Percentiles rank a stretch among this genome's conserved stretches.
These are phyloP conservation scores for Mola mola DNA, from an alignment of 2,113 vertebrate genomes.

Conservation along the genomic window DNA sequence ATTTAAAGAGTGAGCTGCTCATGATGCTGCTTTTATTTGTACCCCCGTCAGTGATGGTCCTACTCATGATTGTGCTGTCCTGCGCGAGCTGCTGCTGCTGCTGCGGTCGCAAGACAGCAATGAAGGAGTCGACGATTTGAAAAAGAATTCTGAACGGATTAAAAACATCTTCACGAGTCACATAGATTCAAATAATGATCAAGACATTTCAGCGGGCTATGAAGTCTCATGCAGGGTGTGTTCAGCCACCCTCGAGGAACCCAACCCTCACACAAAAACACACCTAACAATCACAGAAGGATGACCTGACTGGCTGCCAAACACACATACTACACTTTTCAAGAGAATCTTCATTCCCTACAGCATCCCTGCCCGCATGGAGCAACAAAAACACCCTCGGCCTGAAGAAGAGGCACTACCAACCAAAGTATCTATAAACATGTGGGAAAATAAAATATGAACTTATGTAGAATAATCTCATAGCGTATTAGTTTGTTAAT, in stretches of 20 bases:
- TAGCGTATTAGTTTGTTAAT: conserved; percentile 4
- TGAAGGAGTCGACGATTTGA: conserved; percentile 42
- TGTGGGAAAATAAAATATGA: too few species aligned
- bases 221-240: not conserved
- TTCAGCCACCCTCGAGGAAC: not conserved
- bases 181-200: not conserved
- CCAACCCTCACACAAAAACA: conserved; percentile 31
- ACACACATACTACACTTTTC: conserved; percentile 29
- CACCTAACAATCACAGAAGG: conserved; percentile 22
- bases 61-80: conserved; percentile 51
- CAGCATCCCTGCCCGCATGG: conserved; percentile 17
- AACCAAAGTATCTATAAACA: not conserved
- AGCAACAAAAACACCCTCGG: conserved; percentile 16
- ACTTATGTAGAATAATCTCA: too few species aligned
- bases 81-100: conserved; percentile 70
- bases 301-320: conserved; percentile 27
- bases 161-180: not conserved
- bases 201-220: not conserved
- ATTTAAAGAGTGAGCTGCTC: not conserved
- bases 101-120: conserved; percentile 47
- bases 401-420: not conserved
- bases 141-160: too few species aligned
- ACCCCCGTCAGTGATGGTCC: conserved; percentile 64
- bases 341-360: conserved; percentile 51
- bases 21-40: not conserved